Base-by-base conservation (phyloP, 2,797 vertebrate species). In the Tachyglossus aculeatus region DNA sequence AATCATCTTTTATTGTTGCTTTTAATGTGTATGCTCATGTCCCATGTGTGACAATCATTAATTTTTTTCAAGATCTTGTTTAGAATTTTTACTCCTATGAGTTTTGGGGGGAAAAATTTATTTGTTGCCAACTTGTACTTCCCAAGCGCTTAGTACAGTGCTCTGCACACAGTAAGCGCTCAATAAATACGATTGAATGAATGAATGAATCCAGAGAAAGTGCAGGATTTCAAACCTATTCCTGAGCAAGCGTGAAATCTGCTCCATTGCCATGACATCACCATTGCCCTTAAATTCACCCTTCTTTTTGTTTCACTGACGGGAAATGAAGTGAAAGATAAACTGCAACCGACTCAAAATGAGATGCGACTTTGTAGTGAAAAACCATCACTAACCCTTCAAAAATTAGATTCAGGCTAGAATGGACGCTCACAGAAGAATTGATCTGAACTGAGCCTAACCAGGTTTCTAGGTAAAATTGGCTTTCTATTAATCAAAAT, bases 11-110 rank as follows among this genome's bases (percentile, higher is more conserved):
- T 71, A 51, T 59, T 71, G 33, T 55, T 55, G 24, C 38, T 84
- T 77, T 63, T 71, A 67, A 45, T 53, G 33, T 57, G 3, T 61
- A 12, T 78, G 9, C 41, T 57, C 69, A 53, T 66, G 73, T 77
- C 32, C 70, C 73, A 41, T n/a, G 1, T 53, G 16, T 40, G 16
- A 57, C 71, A 34, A 10, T n/a, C 14, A 67, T 48, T 43, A 48
- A 36, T 32, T 85, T 80, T 63, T 60, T 56, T 39, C 40, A 60
- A 74, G 19, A 51, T 75, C 2, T 0, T 44, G 21, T 62, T 81
- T 56, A 33, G 40, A 48, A 2, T 47, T n/a, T n/a, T n/a, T n/a
- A n/a, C n/a, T n/a, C n/a, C n/a, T n/a, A n/a, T n/a, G n/a, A n/a
- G n/a, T n/a, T n/a, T n/a, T n/a, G n/a, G n/a, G n/a, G n/a, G n/a